Percentiles rank a stretch among this genome's conserved stretches.
phyloP scores from a whole-genome alignment of 2,797 vertebrate species.

The Pagetopsis macropterus region DNA sequence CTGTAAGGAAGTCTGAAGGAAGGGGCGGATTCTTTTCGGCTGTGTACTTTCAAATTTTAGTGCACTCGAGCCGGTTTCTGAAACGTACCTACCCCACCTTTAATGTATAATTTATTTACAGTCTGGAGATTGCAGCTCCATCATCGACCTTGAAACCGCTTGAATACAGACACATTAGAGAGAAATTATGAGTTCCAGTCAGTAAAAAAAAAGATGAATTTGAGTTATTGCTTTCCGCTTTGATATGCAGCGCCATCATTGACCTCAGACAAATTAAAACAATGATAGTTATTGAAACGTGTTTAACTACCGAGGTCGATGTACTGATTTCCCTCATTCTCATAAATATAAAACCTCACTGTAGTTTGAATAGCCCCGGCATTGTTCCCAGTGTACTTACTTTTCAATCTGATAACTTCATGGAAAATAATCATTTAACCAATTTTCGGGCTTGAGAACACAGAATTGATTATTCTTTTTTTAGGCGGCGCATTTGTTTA shows the following conservation, averaged over 20 bases:
- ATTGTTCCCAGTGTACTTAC: slow-evolving; percentile 26
- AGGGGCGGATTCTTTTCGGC: too few species aligned
- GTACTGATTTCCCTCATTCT: not conserved
- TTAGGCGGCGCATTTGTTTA: slow-evolving; percentile 81
- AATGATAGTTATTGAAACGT: not conserved
- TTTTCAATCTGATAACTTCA: slow-evolving; percentile 67
- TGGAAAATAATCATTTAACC: slow-evolving; percentile 72
- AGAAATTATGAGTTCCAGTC: slow-evolving; percentile 28
- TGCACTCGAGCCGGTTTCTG: too few species aligned
- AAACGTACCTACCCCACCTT: too few species aligned
- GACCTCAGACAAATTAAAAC: slow-evolving; percentile 15
- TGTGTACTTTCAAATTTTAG: too few species aligned
- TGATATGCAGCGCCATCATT: slow-evolving; percentile 9
- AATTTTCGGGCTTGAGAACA: slow-evolving; percentile 57
- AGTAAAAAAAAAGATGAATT: slow-evolving; percentile 29
- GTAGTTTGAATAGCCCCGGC: slow-evolving; percentile 12
- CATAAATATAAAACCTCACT: slow-evolving; percentile 9
- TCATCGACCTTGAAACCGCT: slow-evolving; percentile 55
- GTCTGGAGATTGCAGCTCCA: slow-evolving; percentile 22
- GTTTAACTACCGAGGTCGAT: not conserved
- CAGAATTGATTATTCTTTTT: slow-evolving; percentile 77
- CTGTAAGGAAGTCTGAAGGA: too few species aligned
- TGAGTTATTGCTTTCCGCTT: slow-evolving; percentile 28
- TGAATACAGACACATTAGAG: slow-evolving; percentile 26
- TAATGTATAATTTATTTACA: slow-evolving; percentile 22